Evolutionary conservation across 2,888 invertebrate genomes (phyloP).

Genomic region (Cremastinae sp.): DNA sequence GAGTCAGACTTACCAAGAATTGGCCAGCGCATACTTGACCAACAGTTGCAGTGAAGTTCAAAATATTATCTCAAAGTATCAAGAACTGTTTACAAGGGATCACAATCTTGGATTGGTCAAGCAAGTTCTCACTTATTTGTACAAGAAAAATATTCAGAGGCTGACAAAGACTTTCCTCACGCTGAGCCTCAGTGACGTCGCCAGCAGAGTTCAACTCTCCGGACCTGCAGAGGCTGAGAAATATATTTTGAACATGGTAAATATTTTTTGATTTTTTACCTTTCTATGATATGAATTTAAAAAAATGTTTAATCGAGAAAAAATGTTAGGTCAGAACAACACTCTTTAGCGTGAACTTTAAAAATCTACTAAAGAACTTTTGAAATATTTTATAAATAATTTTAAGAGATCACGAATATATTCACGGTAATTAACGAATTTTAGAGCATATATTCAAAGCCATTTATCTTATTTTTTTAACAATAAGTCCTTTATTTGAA

Average conservation of each 20-base stretch:
- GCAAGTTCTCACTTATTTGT: constrained; percentile 93
- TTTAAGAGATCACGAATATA: too few species aligned
- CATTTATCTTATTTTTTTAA: too few species aligned
- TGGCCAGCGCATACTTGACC: constrained; percentile 90
- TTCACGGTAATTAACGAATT: too few species aligned
- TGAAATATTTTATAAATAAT: too few species aligned
- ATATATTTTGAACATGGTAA: constrained; percentile 96
- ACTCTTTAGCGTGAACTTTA: too few species aligned
- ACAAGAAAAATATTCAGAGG: constrained; percentile 97
- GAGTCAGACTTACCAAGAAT: constrained; percentile 93
- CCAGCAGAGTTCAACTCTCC: constrained; percentile 92
- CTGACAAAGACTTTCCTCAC: constrained; percentile 97
- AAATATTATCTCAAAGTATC: constrained; percentile 87
- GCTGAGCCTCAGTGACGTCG: constrained; percentile 92
- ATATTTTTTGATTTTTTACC: too few species aligned
- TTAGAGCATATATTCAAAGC: too few species aligned
- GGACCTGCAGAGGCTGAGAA: constrained; percentile 94
- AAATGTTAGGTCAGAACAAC: too few species aligned
- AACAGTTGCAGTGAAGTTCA: constrained; percentile 88
- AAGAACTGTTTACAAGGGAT: constrained; percentile 90
- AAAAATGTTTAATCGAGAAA: neutral
- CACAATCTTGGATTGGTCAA: constrained; percentile 89
- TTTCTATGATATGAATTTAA: too few species aligned
- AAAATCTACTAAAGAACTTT: too few species aligned
- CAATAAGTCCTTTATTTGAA: too few species aligned